These are phyloP conservation scores for Oscheius sp. DNA, from an alignment of 2,888 invertebrate species.

Conservation along the genomic window DNA sequence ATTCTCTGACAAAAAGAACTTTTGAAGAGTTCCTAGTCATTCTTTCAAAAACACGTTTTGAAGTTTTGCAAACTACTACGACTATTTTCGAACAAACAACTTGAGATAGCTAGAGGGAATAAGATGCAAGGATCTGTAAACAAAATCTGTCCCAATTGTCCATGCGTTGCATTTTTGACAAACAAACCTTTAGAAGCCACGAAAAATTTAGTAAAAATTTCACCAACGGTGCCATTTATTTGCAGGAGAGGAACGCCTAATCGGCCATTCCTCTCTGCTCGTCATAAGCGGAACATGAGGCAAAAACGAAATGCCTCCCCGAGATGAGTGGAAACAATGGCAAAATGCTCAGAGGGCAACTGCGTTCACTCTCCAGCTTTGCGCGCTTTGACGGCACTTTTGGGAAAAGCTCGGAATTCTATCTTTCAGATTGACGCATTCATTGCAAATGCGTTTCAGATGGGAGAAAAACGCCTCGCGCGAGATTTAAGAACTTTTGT, in stretches of 20 bases:
- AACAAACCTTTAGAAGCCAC: too few species aligned
- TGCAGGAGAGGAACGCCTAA: neutral
- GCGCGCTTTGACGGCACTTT: constrained; percentile 13
- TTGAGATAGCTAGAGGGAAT: too few species aligned
- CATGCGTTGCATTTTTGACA: too few species aligned
- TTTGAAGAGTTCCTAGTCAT: too few species aligned
- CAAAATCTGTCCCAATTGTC: too few species aligned
- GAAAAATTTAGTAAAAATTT: too few species aligned
- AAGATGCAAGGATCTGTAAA: too few species aligned
- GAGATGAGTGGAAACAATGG: constrained; percentile 13
- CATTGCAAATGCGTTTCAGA: constrained; percentile 16
- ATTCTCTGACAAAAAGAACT: too few species aligned
- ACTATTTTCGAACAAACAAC: too few species aligned
- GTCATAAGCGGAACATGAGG: constrained; percentile 9
- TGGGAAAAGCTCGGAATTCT: constrained; percentile 26
- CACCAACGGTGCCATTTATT: too few species aligned
- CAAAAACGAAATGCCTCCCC: constrained; percentile 12
- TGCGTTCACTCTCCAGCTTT: neutral
- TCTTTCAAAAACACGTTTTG: too few species aligned
- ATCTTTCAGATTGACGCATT: constrained; percentile 29
- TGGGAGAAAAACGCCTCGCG: neutral
- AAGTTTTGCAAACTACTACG: too few species aligned
- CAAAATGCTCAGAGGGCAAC: neutral
- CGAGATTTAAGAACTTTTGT: neutral
- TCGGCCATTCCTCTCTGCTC: neutral